Percentiles rank a stretch among this genome's conserved stretches.
Evolutionary conservation across 2,888 invertebrate genomes (phyloP).

Genomic region (Tortricodes alternella): DNA sequence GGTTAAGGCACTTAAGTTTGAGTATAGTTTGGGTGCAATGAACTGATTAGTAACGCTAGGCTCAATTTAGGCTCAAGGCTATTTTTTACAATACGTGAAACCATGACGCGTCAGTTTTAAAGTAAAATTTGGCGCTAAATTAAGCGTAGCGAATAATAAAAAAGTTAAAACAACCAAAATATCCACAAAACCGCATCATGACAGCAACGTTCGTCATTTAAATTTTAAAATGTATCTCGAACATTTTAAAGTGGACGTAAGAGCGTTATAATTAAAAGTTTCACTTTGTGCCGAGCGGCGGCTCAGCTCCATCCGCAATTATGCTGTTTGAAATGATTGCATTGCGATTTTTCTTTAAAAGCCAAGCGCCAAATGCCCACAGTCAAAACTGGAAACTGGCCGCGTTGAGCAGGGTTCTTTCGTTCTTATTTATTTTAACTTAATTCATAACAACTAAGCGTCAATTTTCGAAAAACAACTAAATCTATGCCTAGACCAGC

Average conservation of each 20-base stretch:
- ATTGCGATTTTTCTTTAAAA: conserved; percentile 46
- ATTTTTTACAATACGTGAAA: too few species aligned
- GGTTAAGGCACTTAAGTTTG: too few species aligned
- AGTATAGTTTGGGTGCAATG: too few species aligned
- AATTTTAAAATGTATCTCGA: conserved; percentile 28
- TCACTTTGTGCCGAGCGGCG: conserved; percentile 41
- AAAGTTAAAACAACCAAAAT: neutral
- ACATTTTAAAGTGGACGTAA: conserved; percentile 28
- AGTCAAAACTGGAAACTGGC: conserved; percentile 27
- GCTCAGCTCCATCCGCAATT: conserved; percentile 51
- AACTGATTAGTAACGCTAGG: too few species aligned
- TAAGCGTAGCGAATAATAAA: too few species aligned
- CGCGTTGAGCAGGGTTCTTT: conserved; percentile 6
- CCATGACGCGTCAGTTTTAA: too few species aligned
- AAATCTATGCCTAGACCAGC: too few species aligned
- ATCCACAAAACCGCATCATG: neutral
- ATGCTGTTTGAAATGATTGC: conserved; percentile 55
- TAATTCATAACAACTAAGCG: too few species aligned
- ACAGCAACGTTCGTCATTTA: conserved; percentile 21
- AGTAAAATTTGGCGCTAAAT: too few species aligned
- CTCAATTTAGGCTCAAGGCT: too few species aligned
- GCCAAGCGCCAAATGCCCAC: conserved; percentile 34
- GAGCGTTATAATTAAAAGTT: conserved; percentile 37
- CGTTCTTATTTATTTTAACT: too few species aligned
- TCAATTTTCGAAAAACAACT: too few species aligned